Percentiles rank a stretch among this genome's conserved stretches.
These are phyloP conservation scores for Troilus luridus DNA, from an alignment of 2,888 invertebrate species.

Conservation along the genomic window DNA sequence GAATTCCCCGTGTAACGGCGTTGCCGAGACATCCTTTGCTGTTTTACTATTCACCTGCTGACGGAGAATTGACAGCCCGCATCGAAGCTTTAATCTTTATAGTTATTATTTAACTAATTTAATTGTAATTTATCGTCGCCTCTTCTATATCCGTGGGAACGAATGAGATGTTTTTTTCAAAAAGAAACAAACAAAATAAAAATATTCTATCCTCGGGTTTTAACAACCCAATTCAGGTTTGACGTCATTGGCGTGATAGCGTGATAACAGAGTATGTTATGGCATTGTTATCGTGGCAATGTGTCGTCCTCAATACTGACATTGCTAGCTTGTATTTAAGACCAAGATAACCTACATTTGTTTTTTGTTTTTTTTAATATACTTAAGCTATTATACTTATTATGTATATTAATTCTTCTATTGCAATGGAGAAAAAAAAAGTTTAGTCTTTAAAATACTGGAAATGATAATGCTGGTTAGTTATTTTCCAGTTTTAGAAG, in stretches of 20 bases:
- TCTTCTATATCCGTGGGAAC: neutral
- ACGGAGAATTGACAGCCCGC: conserved; percentile 15
- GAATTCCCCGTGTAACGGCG: neutral
- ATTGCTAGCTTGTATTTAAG: neutral
- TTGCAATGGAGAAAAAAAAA: no score
- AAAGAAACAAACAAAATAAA: no score
- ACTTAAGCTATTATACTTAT: no score
- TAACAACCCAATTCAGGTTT: neutral
- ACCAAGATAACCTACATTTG: no score
- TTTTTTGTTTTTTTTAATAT: no score
- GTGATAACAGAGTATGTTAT: neutral
- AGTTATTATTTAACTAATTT: conserved; percentile 7
- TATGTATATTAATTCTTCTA: no score
- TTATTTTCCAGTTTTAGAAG: no score
- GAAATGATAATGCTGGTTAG: no score
- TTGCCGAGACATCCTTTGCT: neutral
- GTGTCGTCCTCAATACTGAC: neutral
- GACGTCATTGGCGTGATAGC: neutral
- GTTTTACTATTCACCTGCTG: neutral
- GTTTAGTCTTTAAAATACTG: no score
- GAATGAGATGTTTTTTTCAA: neutral
- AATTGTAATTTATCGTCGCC: neutral
- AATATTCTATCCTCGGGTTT: neutral
- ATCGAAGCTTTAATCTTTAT: neutral
- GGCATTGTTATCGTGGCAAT: neutral